A percentile compares a stretch with the other conserved stretches of the same genome.
Conservation (phyloP, 2,888 invertebrate species). For the Gisinianus flammeolus region DNA sequence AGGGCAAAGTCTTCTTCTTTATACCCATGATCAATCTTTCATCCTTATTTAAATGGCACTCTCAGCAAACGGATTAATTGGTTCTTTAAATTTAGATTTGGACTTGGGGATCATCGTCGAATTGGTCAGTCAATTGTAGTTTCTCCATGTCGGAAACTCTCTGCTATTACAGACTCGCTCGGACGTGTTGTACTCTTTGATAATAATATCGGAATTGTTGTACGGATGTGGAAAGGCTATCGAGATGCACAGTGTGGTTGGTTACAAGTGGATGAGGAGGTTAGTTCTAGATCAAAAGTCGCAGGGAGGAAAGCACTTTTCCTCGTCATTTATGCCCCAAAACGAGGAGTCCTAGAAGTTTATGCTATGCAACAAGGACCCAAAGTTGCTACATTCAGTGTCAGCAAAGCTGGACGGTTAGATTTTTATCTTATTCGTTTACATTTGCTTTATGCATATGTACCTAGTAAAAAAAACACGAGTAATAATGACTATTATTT, state of each 20-base stretch:
- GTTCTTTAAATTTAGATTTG: no score
- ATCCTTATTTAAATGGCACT: no score
- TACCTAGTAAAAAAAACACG: no score
- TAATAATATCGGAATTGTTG: constrained; percentile 75
- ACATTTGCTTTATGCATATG: no score
- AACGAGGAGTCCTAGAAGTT: constrained; percentile 64
- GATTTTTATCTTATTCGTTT: background rate
- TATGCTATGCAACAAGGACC: constrained; percentile 90
- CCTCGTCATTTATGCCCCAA: constrained; percentile 87
- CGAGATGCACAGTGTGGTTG: constrained; percentile 87
- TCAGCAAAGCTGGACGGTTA: constrained; percentile 77
- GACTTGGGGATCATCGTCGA: constrained; percentile 79
- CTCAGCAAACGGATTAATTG: no score
- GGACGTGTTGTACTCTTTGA: constrained; percentile 89
- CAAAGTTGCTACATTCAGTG: constrained; percentile 88
- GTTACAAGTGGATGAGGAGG: constrained; percentile 78
- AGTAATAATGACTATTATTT: no score
- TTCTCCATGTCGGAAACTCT: constrained; percentile 79
- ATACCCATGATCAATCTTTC: no score
- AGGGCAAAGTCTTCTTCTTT: no score
- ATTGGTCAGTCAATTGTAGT: constrained; percentile 76
- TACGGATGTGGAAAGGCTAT: constrained; percentile 94
- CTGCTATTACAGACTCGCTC: constrained; percentile 81
- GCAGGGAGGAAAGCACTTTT: constrained; percentile 72
- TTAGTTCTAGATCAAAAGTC: constrained; percentile 43